Base-by-base conservation (phyloP, 2,888 invertebrate genomes). In the Empis stercorea region DNA sequence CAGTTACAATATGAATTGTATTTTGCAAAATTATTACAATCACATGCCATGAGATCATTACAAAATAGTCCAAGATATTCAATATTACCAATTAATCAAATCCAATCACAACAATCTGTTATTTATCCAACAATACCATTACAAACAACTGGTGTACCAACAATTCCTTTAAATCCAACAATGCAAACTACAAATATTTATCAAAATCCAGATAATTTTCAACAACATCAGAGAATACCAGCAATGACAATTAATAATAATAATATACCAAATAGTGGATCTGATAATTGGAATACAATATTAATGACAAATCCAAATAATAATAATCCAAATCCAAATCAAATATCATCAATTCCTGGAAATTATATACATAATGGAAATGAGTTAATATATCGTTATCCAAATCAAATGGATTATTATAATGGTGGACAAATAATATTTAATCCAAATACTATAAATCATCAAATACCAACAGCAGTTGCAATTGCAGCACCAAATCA, bases 1-100 rank as follows among this genome's bases (percentile, higher is more conserved):
- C 52, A 68, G 67, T 49, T 65, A 17, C 68, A 68, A 54, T 66
- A 68, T 48, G 68, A 68, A 55, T 60, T 66, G 56, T 65, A 68
- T 54, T 67, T 68, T 57, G 63, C 64, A 6, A 67, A 65, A 56
- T 52, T 68, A 51, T 64, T 66, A 17, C 66, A 68, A 48, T 56
- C 60, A n/a, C 65, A 65, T 52, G 60, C 64, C 20, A 50, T 61
- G 53, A 61, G 62, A 32, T 61, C 62, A 46, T 56, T 68, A 40
- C 65, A 66, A 38, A 17, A 11, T n/a, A 40, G 43, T 15, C 44
- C 49, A 14, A 17, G 14, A 7, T 40, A 40, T 40, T 40, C 40
- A 27, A 23, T 23, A 13, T 27, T 40, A 9, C 40, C 40, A 27
- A n/a, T 40, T 20, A 40, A 23, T 23, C 16, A 17, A 40, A 39